These are phyloP conservation scores for Gallinago nigripennis DNA, from an alignment of 2,797 vertebrate genomes.

Conservation along the genomic window DNA sequence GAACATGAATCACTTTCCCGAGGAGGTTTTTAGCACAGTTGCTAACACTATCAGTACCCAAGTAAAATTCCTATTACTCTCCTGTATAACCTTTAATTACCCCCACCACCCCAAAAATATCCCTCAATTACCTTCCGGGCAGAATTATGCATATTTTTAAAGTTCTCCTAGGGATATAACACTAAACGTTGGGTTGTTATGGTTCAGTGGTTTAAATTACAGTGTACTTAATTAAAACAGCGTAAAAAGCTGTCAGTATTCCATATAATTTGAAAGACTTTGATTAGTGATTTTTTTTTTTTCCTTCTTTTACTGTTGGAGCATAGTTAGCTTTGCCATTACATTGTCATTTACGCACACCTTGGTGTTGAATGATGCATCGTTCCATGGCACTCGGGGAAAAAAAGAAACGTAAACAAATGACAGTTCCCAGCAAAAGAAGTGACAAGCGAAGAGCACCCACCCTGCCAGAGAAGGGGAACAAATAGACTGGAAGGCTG, in stretches of 20 bases:
- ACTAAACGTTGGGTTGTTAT: conserved; percentile 70
- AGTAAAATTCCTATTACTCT: conserved; percentile 61
- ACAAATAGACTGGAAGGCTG: not conserved
- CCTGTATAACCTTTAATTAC: conserved; percentile 73
- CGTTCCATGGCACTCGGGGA: not conserved
- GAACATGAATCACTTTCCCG: conserved; percentile 35
- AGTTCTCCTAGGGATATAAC: conserved; percentile 73
- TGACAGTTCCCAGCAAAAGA: not conserved
- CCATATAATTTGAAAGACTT: conserved; percentile 64
- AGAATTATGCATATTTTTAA: conserved; percentile 74
- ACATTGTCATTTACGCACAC: not conserved
- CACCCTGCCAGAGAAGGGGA: not conserved
- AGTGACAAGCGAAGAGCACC: not conserved
- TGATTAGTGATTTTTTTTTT: conserved; percentile 60
- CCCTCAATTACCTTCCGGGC: conserved; percentile 61
- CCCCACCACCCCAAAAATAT: conserved; percentile 70
- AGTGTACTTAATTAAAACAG: conserved; percentile 74
- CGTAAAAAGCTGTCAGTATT: conserved; percentile 73
- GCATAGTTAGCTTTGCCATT: conserved; percentile 27
- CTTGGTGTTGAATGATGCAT: not conserved
- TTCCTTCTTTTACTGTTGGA: not conserved
- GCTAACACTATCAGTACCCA: conserved; percentile 46
- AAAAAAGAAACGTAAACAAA: not conserved
- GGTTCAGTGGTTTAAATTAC: conserved; percentile 73
- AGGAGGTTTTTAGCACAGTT: conserved; percentile 64